Percentiles rank a stretch among this genome's conserved stretches.
phyloP scores from a whole-genome alignment of 2,888 invertebrate species.

The Macaria liturata region DNA sequence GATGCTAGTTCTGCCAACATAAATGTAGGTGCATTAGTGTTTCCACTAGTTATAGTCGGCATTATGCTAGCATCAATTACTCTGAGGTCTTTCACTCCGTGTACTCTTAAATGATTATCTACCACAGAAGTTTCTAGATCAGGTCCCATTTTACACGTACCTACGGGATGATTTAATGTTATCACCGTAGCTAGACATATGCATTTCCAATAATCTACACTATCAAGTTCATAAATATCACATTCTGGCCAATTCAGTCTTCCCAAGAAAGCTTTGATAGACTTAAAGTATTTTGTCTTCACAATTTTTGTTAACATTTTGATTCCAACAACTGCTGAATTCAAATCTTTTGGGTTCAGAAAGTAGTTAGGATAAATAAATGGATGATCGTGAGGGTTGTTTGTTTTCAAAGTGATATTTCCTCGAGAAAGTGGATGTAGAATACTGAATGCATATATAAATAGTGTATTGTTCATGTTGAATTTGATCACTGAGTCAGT shows the following conservation, averaged over 20 bases:
- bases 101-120: constrained; percentile 85
- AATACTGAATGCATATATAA: constrained; percentile 58
- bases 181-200: constrained; percentile 70
- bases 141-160: constrained; percentile 85
- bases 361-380: constrained; percentile 86
- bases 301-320: constrained; percentile 50
- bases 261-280: constrained; percentile 47
- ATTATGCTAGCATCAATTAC: constrained; percentile 91
- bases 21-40: constrained; percentile 90
- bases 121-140: constrained; percentile 48
- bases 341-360: constrained; percentile 76
- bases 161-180: constrained; percentile 87
- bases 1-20: constrained; percentile 92
- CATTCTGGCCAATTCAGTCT: constrained; percentile 51
- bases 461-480: constrained; percentile 50
- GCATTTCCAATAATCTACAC: constrained; percentile 57
- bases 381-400: constrained; percentile 83
- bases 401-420: constrained; percentile 77
- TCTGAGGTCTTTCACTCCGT: constrained; percentile 85
- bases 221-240: constrained; percentile 45
- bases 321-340: constrained; percentile 52
- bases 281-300: constrained; percentile 49
- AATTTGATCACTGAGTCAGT: constrained; percentile 44
- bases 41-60: constrained; percentile 89
- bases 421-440: constrained; percentile 81